Evolutionary conservation across 2,888 invertebrate genomes (phyloP), one percentile per base, ranked within the genome.

Genomic region (Synanthedon andrenaeformis): DNA sequence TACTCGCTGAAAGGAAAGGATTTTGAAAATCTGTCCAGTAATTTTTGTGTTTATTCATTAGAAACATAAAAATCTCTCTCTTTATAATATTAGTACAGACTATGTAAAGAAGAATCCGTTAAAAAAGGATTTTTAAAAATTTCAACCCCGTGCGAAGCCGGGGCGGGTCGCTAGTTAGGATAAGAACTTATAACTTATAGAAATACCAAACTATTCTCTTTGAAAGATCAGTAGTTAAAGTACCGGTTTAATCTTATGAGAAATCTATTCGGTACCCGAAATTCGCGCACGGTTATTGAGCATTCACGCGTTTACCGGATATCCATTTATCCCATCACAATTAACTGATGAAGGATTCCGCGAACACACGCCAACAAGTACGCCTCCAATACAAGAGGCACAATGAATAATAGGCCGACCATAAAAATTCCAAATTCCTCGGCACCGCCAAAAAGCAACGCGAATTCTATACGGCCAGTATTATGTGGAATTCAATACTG

Each of bases 301-400:
- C 58, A 58, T 56, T 55, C 58, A 58, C 58, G 57, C 58, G 52
- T 45, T 54, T 51, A 50, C 53, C 53, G 54, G 52, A 55, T 35
- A 53, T 51, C 42, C 52, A 56, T 53, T 54, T 55, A 52, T 52
- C 49, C 41, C 42, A 52, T 42, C 51, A 35, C n/a, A 49, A 28
- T 52, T n/a, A 45, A 53, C 41, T 19, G 45, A n/a, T 13, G 53
- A 52, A 54, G 51, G 52, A n/a, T 56, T 56, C 56, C 17, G 13
- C 49, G 55, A 52, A 53, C 41, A 52, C 54, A 54, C 56, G 53
- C 53, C 54, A 56, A 50, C 51, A 42, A 51, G 42, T 19, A 41
- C 6, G 52, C 55, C 52, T 49, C 54, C 45, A 54, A 51, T 54
- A 51, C 49, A 54, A 35, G 28, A 28, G 52, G 51, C 54, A 52